Percentiles rank a stretch among this genome's conserved stretches.
phyloP scores from a whole-genome alignment of 2,888 invertebrate genomes.

The Calephelis perditalis region DNA sequence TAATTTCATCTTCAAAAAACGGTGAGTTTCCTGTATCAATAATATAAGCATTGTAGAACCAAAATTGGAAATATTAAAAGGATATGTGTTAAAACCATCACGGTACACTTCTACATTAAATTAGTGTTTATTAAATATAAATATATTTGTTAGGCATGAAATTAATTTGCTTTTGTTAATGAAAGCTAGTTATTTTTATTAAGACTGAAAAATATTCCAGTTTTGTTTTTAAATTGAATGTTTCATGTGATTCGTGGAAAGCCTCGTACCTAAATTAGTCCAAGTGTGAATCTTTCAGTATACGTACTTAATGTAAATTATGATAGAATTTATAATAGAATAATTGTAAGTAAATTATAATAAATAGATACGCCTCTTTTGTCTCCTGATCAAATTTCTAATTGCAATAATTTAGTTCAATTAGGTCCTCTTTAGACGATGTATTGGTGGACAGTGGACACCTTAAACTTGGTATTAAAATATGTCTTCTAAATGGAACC shows the following conservation, averaged over 20 bases:
- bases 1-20: conserved; percentile 50
- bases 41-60: conserved; percentile 65
- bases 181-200: conserved; percentile 62
- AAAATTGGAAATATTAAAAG: conserved; percentile 63
- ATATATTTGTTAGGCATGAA: conserved; percentile 39
- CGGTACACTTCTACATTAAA: conserved; percentile 59
- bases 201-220: conserved; percentile 75
- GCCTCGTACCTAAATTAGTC: conserved; percentile 69
- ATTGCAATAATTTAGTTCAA: conserved; percentile 13
- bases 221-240: conserved; percentile 57
- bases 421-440: conserved; percentile 56
- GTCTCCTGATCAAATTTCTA: conserved; percentile 53
- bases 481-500: conserved; percentile 47
- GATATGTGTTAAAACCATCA: conserved; percentile 64
- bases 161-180: conserved; percentile 43
- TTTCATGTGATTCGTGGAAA: conserved; percentile 47
- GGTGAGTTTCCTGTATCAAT: conserved; percentile 76
- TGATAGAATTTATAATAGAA: conserved; percentile 76
- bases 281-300: conserved; percentile 75
- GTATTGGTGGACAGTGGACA: conserved; percentile 32
- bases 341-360: conserved; percentile 75
- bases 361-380: conserved; percentile 52
- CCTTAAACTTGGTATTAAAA: conserved; percentile 19
- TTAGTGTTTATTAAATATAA: conserved; percentile 57
- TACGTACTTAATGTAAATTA: conserved; percentile 78